A percentile compares a stretch with the other conserved stretches of the same genome.
These are phyloP conservation scores for Oophaga sylvatica DNA, from an alignment of 2,797 vertebrate species.

Conservation along the genomic window DNA sequence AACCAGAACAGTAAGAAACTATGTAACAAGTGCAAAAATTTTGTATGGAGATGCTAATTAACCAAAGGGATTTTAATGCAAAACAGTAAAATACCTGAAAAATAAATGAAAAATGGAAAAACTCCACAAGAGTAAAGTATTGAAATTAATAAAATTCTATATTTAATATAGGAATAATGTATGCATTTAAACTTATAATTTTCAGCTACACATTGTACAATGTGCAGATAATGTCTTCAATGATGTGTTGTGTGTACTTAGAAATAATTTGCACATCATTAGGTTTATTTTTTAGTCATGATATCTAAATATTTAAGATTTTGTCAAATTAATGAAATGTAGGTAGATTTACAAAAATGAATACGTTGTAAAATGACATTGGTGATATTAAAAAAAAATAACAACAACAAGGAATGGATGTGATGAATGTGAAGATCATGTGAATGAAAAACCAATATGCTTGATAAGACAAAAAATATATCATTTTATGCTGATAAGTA, in stretches of 20 bases:
- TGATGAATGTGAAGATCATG: too few relatives aligned
- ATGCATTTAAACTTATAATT: neutral
- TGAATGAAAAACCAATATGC: too few relatives aligned
- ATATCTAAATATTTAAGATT: neutral
- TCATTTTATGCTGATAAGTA: too few relatives aligned
- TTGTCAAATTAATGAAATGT: neutral
- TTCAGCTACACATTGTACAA: neutral
- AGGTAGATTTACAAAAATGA: too few relatives aligned
- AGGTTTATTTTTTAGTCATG: neutral
- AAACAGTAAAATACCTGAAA: neutral
- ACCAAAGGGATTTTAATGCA: neutral
- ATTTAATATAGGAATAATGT: neutral
- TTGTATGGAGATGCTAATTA: neutral
- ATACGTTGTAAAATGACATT: too few relatives aligned
- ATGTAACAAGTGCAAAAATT: neutral
- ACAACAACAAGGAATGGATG: too few relatives aligned
- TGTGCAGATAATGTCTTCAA: neutral
- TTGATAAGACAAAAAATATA: too few relatives aligned
- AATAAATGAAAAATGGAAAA: neutral
- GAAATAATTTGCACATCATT: neutral
- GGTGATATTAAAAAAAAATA: too few relatives aligned
- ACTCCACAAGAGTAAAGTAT: neutral
- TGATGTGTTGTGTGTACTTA: neutral
- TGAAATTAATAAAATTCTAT: neutral
- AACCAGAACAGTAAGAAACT: neutral